Conservation (phyloP, 2,113 vertebrate genomes). For the Xyrauchen texanus region DNA sequence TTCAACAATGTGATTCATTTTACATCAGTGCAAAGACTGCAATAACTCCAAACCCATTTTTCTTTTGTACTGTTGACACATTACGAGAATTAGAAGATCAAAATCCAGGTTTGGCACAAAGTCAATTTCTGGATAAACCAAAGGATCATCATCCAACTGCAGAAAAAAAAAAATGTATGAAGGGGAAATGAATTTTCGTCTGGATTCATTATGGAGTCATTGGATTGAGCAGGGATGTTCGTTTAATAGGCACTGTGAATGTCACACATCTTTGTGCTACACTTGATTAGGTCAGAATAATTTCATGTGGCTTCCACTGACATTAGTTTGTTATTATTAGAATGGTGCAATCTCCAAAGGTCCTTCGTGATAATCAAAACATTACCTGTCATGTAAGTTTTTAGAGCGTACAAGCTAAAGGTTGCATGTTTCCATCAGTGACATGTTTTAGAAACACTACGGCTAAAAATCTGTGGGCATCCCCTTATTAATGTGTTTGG, state of each 20-base stretch:
- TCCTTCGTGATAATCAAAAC: neutral
- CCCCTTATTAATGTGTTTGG: too few species aligned
- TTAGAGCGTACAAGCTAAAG: neutral
- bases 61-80: neutral
- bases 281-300: neutral
- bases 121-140: slow-evolving; percentile 63
- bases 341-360: neutral
- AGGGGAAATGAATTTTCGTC: neutral
- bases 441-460: neutral
- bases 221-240: neutral
- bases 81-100: slow-evolving; percentile 40
- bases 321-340: neutral
- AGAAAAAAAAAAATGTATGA: slow-evolving; percentile 39
- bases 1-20: slow-evolving; percentile 59
- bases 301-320: neutral
- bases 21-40: slow-evolving; percentile 38
- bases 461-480: neutral
- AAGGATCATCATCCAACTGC: slow-evolving; percentile 49
- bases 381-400: neutral
- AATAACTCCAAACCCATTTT: neutral
- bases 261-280: neutral
- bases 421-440: neutral
- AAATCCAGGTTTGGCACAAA: slow-evolving; percentile 60
- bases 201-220: slow-evolving; percentile 9
- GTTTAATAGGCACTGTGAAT: slow-evolving; percentile 10